Conservation (phyloP, 2,797 vertebrate species). For the Rhinophrynus dorsalis region DNA sequence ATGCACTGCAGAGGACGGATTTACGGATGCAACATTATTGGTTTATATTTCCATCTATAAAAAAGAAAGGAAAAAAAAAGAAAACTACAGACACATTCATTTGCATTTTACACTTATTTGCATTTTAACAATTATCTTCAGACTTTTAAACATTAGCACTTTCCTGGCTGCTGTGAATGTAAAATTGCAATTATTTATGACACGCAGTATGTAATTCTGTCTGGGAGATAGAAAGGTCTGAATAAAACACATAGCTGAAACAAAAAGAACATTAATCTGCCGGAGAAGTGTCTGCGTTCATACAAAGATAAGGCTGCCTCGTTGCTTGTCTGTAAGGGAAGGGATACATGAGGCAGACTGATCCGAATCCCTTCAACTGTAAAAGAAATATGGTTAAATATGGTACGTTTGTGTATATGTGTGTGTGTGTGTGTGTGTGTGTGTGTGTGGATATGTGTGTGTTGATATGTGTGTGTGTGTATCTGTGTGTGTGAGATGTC, state of each 20-base stretch:
- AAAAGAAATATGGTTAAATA: slow-evolving; percentile 11
- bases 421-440: too few relatives aligned
- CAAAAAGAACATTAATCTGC: slow-evolving; percentile 40
- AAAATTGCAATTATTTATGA: slow-evolving; percentile 44
- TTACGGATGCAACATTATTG: slow-evolving; percentile 8
- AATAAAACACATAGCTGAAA: slow-evolving; percentile 18
- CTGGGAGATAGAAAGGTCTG: slow-evolving; percentile 32
- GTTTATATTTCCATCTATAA: slow-evolving; percentile 29
- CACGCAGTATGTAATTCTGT: slow-evolving; percentile 33
- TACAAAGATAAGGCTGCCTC: slow-evolving; percentile 32
- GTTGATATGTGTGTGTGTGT: too few relatives aligned
- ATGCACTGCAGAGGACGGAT: slow-evolving; percentile 5
- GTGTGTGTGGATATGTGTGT: too few relatives aligned
- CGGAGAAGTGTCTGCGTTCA: slow-evolving; percentile 33
- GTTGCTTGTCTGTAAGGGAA: slow-evolving; percentile 1
- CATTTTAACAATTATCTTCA: slow-evolving; percentile 66
- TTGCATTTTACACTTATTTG: slow-evolving; percentile 62
- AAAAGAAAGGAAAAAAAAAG: too few relatives aligned
- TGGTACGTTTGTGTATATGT: too few relatives aligned
- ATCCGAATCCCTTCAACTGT: slow-evolving; percentile 18
- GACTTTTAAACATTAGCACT: slow-evolving; percentile 16
- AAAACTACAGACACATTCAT: slow-evolving; percentile 7
- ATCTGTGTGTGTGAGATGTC: too few relatives aligned
- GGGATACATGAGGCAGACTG: slow-evolving; percentile 20
- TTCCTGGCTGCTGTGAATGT: slow-evolving; percentile 6